Conservation (phyloP, 2,797 vertebrate genomes). For the Esox lucius region DNA sequence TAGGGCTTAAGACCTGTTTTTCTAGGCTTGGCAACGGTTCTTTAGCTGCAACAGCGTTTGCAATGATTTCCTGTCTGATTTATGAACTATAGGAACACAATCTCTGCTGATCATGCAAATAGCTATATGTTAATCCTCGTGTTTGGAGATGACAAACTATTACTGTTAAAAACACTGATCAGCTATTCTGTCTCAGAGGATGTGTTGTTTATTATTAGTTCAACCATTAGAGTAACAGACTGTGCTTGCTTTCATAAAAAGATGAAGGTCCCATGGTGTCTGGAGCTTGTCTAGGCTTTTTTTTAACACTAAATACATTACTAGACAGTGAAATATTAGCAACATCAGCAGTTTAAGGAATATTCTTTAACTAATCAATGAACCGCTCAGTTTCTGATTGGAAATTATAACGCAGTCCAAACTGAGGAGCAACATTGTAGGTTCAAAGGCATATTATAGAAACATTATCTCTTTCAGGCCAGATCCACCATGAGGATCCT, state of each 20-base stretch:
- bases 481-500: neutral
- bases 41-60: conserved; percentile 8
- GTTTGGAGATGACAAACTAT: neutral
- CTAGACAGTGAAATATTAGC: conserved; percentile 37
- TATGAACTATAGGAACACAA: neutral
- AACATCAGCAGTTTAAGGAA: conserved; percentile 17
- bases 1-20: conserved; percentile 7
- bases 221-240: conserved; percentile 37
- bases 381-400: conserved; percentile 10
- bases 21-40: conserved; percentile 3
- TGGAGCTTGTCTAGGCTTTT: conserved; percentile 19
- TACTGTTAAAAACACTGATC: neutral
- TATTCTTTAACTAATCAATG: conserved; percentile 29
- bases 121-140: neutral
- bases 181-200: conserved; percentile 10
- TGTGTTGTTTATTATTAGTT: conserved; percentile 18
- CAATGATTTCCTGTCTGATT: conserved; percentile 24
- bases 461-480: neutral
- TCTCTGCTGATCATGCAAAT: conserved; percentile 1
- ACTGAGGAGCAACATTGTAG: neutral
- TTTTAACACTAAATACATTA: conserved; percentile 29
- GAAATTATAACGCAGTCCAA: neutral
- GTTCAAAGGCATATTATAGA: neutral
- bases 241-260: neutral
- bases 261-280: conserved; percentile 24